A percentile compares a stretch with the other conserved stretches of the same genome.
Conservation (phyloP, 2,888 invertebrate species). For the Epinotia bilunana region DNA sequence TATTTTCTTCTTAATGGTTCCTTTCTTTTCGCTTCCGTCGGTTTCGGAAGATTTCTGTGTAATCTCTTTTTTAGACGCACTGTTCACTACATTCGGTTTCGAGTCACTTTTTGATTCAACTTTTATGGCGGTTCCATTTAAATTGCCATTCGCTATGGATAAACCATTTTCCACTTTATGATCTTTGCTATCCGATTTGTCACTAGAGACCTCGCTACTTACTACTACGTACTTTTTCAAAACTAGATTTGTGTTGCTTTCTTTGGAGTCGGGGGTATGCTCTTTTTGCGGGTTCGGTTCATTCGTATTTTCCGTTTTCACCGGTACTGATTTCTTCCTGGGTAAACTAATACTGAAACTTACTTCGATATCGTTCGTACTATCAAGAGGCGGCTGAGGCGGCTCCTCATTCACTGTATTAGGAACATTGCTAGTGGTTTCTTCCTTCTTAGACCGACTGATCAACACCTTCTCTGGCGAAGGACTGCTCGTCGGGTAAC, state of each 20-base stretch:
- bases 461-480: slow-evolving; percentile 75
- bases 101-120: slow-evolving; percentile 53
- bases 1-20: slow-evolving; percentile 76
- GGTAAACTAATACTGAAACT: slow-evolving; percentile 79
- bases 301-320: slow-evolving; percentile 54
- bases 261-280: slow-evolving; percentile 18
- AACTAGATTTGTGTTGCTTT: slow-evolving; percentile 54
- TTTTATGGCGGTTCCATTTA: slow-evolving; percentile 61
- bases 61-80: slow-evolving; percentile 59
- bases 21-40: slow-evolving; percentile 71
- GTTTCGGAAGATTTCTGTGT: slow-evolving; percentile 60
- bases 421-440: slow-evolving; percentile 52
- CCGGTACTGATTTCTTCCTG: slow-evolving; percentile 65
- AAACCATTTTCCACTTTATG: slow-evolving; percentile 60
- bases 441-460: slow-evolving; percentile 63
- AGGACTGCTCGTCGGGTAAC: slow-evolving; percentile 83
- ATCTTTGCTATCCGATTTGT: slow-evolving; percentile 55
- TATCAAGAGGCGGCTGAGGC: slow-evolving; percentile 53
- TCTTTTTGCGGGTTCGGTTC: slow-evolving; percentile 48
- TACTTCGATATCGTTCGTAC: slow-evolving; percentile 74
- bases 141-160: slow-evolving; percentile 58
- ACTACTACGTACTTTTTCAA: slow-evolving; percentile 74
- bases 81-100: slow-evolving; percentile 61
- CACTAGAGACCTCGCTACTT: slow-evolving; percentile 53
- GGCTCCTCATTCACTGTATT: slow-evolving; percentile 56